A percentile compares a stretch with the other conserved stretches of the same genome.
These are phyloP conservation scores for Tetanocera ferruginea DNA, from an alignment of 2,888 invertebrate genomes.

Conservation along the genomic window DNA sequence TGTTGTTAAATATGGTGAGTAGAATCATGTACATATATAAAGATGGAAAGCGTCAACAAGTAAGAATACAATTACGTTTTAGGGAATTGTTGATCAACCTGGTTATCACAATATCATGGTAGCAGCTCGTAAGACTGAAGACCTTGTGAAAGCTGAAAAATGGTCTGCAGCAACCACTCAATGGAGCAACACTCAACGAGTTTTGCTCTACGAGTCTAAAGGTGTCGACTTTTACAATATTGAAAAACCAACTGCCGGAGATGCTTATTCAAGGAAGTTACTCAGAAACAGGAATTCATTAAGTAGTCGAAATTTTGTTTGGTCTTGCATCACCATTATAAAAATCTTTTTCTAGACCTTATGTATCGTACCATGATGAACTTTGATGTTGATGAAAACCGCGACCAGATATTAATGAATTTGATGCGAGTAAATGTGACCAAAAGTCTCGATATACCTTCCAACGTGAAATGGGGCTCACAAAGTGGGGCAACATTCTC, in stretches of 20 bases:
- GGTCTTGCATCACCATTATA: background rate
- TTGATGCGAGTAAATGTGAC: constrained; percentile 83
- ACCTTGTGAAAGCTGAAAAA: constrained; percentile 72
- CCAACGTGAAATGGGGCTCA: constrained; percentile 77
- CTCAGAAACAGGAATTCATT: constrained; percentile 28
- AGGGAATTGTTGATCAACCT: constrained; percentile 78
- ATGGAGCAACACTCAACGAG: constrained; percentile 77
- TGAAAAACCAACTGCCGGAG: constrained; percentile 64
- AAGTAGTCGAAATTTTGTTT: constrained; percentile 34
- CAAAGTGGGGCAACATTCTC: constrained; percentile 75
- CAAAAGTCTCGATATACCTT: constrained; percentile 76
- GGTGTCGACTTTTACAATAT: constrained; percentile 88
- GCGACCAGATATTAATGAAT: constrained; percentile 63
- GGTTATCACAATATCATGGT: constrained; percentile 75
- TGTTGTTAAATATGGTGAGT: constrained; percentile 78
- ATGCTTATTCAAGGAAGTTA: constrained; percentile 45
- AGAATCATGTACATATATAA: background rate
- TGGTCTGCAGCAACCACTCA: constrained; percentile 75
- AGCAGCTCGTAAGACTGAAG: constrained; percentile 73
- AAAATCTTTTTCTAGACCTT: constrained; percentile 51
- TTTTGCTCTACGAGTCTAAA: constrained; percentile 75
- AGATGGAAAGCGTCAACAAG: too few species aligned
- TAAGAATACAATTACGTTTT: constrained; percentile 40
- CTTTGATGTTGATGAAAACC: constrained; percentile 62
- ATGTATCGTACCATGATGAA: constrained; percentile 64